These are phyloP conservation scores for Conopomorpha cramerella DNA, from an alignment of 1,140 invertebrate genomes.

Conservation along the genomic window DNA sequence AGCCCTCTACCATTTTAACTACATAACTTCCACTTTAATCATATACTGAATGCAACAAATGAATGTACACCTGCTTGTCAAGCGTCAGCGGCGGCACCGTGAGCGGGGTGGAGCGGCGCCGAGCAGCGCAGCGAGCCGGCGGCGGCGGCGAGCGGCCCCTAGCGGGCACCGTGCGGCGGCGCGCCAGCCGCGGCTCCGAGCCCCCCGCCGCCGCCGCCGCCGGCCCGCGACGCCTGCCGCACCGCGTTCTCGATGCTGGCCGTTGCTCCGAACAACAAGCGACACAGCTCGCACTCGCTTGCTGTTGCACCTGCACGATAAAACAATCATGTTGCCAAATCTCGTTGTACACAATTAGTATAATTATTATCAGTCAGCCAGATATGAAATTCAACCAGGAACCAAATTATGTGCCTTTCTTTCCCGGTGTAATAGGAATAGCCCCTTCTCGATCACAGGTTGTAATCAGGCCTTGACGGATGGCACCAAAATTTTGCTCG, in stretches of 20 bases:
- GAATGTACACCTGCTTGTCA: too few species aligned
- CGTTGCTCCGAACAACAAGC: conserved; percentile 30
- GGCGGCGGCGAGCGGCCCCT: too few species aligned
- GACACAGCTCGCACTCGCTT: conserved; percentile 22
- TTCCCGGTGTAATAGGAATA: neutral
- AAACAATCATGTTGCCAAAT: neutral
- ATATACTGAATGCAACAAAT: too few species aligned
- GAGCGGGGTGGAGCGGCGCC: neutral
- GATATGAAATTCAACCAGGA: too few species aligned
- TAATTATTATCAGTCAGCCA: neutral
- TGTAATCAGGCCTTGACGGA: too few species aligned
- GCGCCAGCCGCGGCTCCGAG: conserved; percentile 1
- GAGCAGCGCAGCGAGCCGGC: conserved; percentile 2
- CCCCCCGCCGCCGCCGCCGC: conserved; percentile 6
- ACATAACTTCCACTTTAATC: too few species aligned
- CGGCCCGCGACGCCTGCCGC: conserved; percentile 21
- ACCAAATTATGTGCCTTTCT: neutral
- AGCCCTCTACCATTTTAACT: too few species aligned
- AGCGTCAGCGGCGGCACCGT: too few species aligned
- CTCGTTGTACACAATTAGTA: neutral
- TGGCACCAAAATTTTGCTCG: too few species aligned
- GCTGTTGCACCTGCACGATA: conserved; percentile 17
- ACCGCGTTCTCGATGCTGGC: conserved; percentile 43
- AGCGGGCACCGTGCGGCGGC: too few species aligned
- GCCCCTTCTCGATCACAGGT: neutral